A percentile compares a stretch with the other conserved stretches of the same genome.
phyloP scores from a whole-genome alignment of 2,797 vertebrate genomes.

The Buphagus erythrorhynchus region DNA sequence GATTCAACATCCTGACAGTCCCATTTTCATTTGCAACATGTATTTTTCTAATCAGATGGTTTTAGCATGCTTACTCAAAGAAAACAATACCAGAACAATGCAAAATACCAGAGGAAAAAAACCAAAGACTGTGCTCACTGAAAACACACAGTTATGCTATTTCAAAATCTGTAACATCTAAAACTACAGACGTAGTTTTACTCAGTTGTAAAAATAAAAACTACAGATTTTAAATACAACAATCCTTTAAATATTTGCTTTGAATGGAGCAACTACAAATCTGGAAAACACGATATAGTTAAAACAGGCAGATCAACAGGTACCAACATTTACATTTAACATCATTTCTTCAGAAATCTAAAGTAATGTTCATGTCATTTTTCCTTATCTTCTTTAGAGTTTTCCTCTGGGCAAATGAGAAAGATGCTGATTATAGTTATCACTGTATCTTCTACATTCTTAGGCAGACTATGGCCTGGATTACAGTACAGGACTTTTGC shows the following conservation, averaged over 20 bases:
- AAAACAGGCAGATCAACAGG: not conserved
- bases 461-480: not conserved
- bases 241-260: not conserved
- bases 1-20: constrained; percentile 31
- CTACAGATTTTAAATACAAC: not conserved
- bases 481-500: not conserved
- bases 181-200: not conserved
- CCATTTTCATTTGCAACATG: not conserved
- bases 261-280: not conserved
- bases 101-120: not conserved
- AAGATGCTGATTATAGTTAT: not conserved
- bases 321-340: not conserved
- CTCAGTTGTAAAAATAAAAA: not conserved
- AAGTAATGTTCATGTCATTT: not conserved
- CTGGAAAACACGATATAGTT: not conserved
- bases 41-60: not conserved
- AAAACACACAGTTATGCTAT: not conserved
- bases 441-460: not conserved
- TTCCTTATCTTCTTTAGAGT: not conserved
- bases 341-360: not conserved
- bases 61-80: not conserved
- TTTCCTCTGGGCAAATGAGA: not conserved
- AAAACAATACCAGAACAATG: not conserved
- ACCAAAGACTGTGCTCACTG: not conserved
- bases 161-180: not conserved